These are phyloP conservation scores for Mustela nigripes DNA, from an alignment of 2,113 vertebrate species.

Conservation along the genomic window DNA sequence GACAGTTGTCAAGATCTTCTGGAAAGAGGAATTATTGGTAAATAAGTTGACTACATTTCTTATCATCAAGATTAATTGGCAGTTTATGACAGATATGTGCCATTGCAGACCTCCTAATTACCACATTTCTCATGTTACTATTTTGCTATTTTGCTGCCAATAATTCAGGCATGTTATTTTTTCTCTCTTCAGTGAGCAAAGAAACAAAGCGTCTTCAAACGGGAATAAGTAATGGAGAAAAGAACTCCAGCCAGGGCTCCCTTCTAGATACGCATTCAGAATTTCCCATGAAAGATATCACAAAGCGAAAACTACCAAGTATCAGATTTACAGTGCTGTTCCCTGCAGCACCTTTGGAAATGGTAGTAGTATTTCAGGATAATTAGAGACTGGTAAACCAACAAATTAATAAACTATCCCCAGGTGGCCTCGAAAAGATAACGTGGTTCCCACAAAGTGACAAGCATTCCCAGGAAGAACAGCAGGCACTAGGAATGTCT, in stretches of 20 bases:
- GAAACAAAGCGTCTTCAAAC: slow-evolving; percentile 16
- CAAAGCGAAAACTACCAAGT: slow-evolving; percentile 70
- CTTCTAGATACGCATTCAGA: neutral
- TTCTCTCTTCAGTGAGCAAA: slow-evolving; percentile 38
- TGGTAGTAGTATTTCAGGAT: slow-evolving; percentile 58
- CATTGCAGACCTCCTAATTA: slow-evolving; percentile 48
- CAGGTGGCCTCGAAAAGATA: slow-evolving; percentile 65
- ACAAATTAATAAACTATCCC: slow-evolving; percentile 78
- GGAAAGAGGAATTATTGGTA: neutral
- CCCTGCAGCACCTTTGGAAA: slow-evolving; percentile 49
- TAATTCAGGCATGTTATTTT: slow-evolving; percentile 50
- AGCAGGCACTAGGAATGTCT: neutral
- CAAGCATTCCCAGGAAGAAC: slow-evolving; percentile 31
- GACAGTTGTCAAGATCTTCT: neutral
- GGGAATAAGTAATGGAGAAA: slow-evolving; percentile 24
- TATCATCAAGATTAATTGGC: slow-evolving; percentile 63
- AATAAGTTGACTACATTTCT: slow-evolving; percentile 36
- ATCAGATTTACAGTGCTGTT: slow-evolving; percentile 38
- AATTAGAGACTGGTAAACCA: slow-evolving; percentile 77
- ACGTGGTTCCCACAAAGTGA: slow-evolving; percentile 52
- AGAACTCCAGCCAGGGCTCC: neutral
- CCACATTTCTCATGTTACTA: slow-evolving; percentile 44
- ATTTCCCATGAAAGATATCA: slow-evolving; percentile 50
- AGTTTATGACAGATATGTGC: slow-evolving; percentile 58
- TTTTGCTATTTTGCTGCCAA: slow-evolving; percentile 53